Conservation (phyloP, 2,888 invertebrate genomes). For the Callyntrura guangdongensis region DNA sequence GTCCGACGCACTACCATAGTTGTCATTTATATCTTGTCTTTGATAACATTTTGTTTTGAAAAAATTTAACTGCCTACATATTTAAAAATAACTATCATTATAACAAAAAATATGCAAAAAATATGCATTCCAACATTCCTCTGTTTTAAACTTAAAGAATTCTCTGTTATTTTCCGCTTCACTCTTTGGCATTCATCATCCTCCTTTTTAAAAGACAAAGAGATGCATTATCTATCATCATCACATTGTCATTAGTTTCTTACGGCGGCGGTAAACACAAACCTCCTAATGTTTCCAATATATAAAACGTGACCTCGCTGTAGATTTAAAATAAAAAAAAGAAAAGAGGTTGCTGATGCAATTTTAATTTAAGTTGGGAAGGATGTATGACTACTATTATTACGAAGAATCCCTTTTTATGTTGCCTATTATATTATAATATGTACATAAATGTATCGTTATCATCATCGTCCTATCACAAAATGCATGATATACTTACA, state of each 20-base stretch:
- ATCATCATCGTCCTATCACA: slow-evolving; percentile 21
- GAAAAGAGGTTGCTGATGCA: slow-evolving; percentile 36
- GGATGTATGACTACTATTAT: slow-evolving; percentile 12
- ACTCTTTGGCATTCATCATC: not conserved
- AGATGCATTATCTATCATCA: slow-evolving; percentile 17
- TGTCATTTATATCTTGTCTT: not conserved
- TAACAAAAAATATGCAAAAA: not conserved
- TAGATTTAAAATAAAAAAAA: slow-evolving; percentile 14
- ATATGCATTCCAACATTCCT: not conserved
- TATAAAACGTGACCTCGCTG: slow-evolving; percentile 43
- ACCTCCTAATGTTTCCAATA: not conserved
- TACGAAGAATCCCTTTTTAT: not conserved
- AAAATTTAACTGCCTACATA: not conserved
- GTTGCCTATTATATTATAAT: slow-evolving; percentile 41
- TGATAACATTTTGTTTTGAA: not conserved
- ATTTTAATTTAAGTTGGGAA: slow-evolving; percentile 34
- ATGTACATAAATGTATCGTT: too few species aligned
- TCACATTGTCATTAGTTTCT: slow-evolving; percentile 25
- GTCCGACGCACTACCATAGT: too few species aligned
- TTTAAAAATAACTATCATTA: too few species aligned
- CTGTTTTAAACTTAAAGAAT: not conserved
- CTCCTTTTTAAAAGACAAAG: not conserved
- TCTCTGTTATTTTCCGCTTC: not conserved
- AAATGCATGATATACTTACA: too few species aligned
- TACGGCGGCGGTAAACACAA: not conserved